Base-by-base conservation (phyloP, 2,113 vertebrate species). In the Mus spicilegus region DNA sequence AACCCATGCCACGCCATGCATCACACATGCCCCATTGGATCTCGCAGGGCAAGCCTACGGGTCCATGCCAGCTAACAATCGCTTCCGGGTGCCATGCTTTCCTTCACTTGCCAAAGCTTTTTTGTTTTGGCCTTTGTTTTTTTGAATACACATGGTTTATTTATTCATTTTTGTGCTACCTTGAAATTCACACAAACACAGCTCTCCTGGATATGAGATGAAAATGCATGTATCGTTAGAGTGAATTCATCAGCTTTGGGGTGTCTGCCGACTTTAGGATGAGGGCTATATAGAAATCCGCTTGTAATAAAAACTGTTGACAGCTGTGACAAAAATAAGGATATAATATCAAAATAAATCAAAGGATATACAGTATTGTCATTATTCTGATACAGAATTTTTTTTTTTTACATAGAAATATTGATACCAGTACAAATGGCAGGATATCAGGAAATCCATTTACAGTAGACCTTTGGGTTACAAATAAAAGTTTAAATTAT, bases 311-410 rank as follows among this genome's bases (percentile, higher is more conserved):
- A 98, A 98, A 98, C 61, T 69, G 97, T 97, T 96, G 90, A 95
- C 93, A 95, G 96, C 75, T 76, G 28, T 98, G 98, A 98, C 97
- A 98, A 98, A 97, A 98, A 98, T 98, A 98, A 98, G 96, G 90
- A 98, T 98, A 96, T 98, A 98, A 98, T 98, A 98, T 98, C 98
- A 98, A 98, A 98, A 98, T 98, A 98, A 98, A 98, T 98, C 97
- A 98, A 98, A 98, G 96, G 20, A 98, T 97, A 97, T 97, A 96
- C 61, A 97, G 61, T 95, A 97, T 96, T 97, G 97, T 95, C 96
- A 95, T 98, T 98, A 98, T 99, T 99, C 98, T 99, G 98, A 99
- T 99, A 99, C 98, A 99, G 98, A 99, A 99, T 98, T 98, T 70
- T 58, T 56, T 42, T 42, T 54, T 54, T 98, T 98, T 98, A 97